Percentiles rank a stretch among this genome's conserved stretches.
Conservation (phyloP, 2,888 invertebrate genomes). For the Mayetiola destructor region DNA sequence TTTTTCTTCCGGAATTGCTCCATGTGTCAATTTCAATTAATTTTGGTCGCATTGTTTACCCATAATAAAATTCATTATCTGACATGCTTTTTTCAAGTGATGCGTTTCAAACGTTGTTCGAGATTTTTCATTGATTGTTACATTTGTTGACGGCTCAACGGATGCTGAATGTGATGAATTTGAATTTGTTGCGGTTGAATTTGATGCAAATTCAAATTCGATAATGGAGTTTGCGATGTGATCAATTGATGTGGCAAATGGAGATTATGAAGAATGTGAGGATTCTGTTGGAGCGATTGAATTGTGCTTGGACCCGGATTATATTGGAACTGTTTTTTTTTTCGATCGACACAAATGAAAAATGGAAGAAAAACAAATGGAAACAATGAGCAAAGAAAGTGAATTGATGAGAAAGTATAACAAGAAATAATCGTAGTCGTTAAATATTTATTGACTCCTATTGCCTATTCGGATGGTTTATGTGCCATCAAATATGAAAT, state of each 20-base stretch:
- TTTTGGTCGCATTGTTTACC: no score
- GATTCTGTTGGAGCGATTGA: conserved; percentile 17
- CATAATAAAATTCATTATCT: no score
- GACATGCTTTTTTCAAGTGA: neutral
- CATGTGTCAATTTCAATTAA: no score
- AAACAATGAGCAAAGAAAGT: neutral
- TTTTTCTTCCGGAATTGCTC: no score
- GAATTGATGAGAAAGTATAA: neutral
- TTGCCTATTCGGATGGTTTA: conserved; percentile 25
- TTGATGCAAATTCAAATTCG: conserved; percentile 15
- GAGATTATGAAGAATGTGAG: conserved; percentile 26
- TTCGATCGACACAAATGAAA: no score
- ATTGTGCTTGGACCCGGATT: conserved; percentile 25
- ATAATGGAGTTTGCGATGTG: neutral
- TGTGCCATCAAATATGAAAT: neutral
- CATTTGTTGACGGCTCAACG: conserved; percentile 9
- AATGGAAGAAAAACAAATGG: neutral
- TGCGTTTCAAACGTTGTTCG: conserved; percentile 7
- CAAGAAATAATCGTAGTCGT: neutral
- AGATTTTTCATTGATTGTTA: conserved; percentile 9
- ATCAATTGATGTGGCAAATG: conserved; percentile 20
- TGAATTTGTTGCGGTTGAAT: conserved; percentile 21
- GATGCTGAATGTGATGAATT: conserved; percentile 23
- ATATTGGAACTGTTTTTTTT: conserved; percentile 30
- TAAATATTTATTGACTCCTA: conserved; percentile 32